Evolutionary conservation across 53 echinoderm and acorn worm genomes (phyloP), one percentile per base, ranked within the genome.

Genomic region (Henricia sp.): DNA sequence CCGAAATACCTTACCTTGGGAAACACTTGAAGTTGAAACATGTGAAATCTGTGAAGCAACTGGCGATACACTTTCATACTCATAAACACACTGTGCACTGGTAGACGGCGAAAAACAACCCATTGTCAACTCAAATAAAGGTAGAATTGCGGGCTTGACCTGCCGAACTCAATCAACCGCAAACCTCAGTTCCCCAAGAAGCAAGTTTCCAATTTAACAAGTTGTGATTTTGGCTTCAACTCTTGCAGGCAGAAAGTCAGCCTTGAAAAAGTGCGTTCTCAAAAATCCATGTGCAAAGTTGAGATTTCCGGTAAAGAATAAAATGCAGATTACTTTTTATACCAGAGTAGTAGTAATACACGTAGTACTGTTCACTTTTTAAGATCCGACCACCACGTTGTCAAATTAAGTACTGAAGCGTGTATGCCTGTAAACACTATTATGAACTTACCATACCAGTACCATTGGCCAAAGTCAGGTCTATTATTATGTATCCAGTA

Each of bases 381-480:
- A 12, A 35, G 58, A 59, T 75, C 40, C 56, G 17, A 13, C 43
- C 30, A 43, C 17, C 34, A 43, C 27, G 65, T 19, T 64, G 80
- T 30, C 80, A 80, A 42, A 48, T 2, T 80, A 46, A 80, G 80
- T 80, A 80, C 80, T 80, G 80, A 36, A 33, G 1, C 4, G 32
- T 3, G 37, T 63, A 33, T 43, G 26, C n/a, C 20, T 37, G 40
- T 63, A 29, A 53, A 80, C 50, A 1, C 29, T 42, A 19, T 62
- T 29, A 21, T 39, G 41, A 41, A 43, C 28, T 29, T 11, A 70
- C 70, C 30, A 17, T 19, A 4, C 0, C 67, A 38, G 20, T 27
- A 46, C 8, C 16, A 1, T 11, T 2, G 78, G 46, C 63, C 80
- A 80, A 62, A 80, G 80, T 80, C 80, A 80, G 19, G 0, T 13